Base-by-base conservation (phyloP, 2,797 vertebrate genomes). In the Dendrocincla tyrannina region DNA sequence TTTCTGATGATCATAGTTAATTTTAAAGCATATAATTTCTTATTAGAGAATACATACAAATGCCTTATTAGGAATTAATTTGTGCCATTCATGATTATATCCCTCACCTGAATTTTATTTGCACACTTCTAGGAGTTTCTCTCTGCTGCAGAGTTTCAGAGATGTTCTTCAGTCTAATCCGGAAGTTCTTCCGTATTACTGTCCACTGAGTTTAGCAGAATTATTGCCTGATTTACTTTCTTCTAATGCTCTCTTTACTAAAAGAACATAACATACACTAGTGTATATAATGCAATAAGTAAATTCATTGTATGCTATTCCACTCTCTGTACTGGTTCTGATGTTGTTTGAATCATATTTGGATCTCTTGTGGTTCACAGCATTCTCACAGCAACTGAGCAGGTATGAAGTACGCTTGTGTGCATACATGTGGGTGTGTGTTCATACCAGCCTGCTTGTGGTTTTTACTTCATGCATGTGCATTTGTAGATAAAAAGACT, bases 401-500 rank as follows among this genome's bases (percentile, higher is more conserved):
- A 62, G 19, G 11, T 10, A 12, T 53, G 27, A 35, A 12, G 11
- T 24, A 15, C 3, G 10, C 8, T 27, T 68, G 5, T 14, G 17
- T 47, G 35, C 33, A 9, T 37, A 22, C 0, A 0, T 10, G 8
- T 9, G 1, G 17, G 3, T 14, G 3, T 50, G 6, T 42, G 35
- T 32, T 69, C 55, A 14, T 41, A 62, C 2, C 13, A 73, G 11
- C 11, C 32, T n/a, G 7, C 8, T 33, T 62, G 42, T 4, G 46
- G 8, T 5, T 63, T 35, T 73, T 73, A 18, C 11, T 83, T 67
- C 8, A 16, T 28, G 10, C 6, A 14, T 32, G 47, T 32, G 4
- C 8, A 52, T 74, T 85, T 59, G 5, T 47, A 37, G 13, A 2
- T 30, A 58, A 58, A 58, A 76, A 62, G 22, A 15, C 13, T 7